Evolutionary conservation across 2,113 vertebrate genomes (phyloP), one percentile per base, ranked within the genome.

Genomic region (Triplophysa rosa): DNA sequence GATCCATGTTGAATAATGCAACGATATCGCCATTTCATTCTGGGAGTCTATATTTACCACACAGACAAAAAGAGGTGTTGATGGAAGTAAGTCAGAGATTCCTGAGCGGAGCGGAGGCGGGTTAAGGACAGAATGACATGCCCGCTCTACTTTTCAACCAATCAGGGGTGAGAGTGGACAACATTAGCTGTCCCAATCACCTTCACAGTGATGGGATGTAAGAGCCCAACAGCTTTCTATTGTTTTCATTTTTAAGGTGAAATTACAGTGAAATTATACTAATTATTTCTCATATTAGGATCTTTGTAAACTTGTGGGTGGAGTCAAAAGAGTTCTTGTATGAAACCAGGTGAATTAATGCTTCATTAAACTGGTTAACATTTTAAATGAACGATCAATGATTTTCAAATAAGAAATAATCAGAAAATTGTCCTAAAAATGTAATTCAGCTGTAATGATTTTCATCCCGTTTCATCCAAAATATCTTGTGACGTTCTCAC

Each of bases 41-140:
- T 77, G 71, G 72, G 76, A 62, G 74, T 54, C 65, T 62, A 65
- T 62, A 81, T 75, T 72, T 80, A 80, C 72, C 61, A 77, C 74
- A 13, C 67, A 71, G 65, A 84, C 82, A 77, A 80, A 84, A 26
- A 71, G 77, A 47, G 21, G 42, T 70, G 77, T 78, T 80, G 82
- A 84, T 76, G 72, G 78, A 77, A 70, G 62, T 80, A 73, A 84
- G 82, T 74, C 77, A 71, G 13, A 69, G 71, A 72, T 67, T 74
- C 40, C 17, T 63, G 26, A 64, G 23, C 9, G 33, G 14, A 72
- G 76, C 69, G 52, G 37, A 37, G 40, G 72, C 56, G n/a, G 33
- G 72, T 80, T 75, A 83, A 83, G 82, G 82, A 65, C 78, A 78
- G 62, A 52, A 23, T 67, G 78, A 80, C 73, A 84, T 47, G 71